These are phyloP conservation scores for Cochlearius cochlearius DNA, from an alignment of 2,113 vertebrate species.

Conservation along the genomic window DNA sequence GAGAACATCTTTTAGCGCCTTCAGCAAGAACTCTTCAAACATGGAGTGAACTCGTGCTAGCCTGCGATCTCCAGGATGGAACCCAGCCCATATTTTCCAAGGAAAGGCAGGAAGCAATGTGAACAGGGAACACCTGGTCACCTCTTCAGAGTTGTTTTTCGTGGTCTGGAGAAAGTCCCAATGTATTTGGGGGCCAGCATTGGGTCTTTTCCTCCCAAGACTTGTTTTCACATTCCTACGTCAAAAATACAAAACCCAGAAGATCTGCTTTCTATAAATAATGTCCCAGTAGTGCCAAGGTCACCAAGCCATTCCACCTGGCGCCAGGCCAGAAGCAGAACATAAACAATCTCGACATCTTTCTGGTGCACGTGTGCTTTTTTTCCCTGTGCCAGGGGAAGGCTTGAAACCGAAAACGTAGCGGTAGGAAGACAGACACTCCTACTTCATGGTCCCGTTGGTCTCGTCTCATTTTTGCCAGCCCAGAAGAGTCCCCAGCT, in stretches of 20 bases:
- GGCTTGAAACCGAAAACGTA: not conserved
- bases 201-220: not conserved
- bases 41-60: not conserved
- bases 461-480: not conserved
- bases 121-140: not conserved
- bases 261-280: conserved; percentile 37
- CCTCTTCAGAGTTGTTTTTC: not conserved
- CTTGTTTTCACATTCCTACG: not conserved
- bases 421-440: not conserved
- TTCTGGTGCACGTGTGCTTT: not conserved
- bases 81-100: not conserved
- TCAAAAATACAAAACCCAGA: conserved; percentile 43
- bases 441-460: not conserved
- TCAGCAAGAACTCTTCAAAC: not conserved
- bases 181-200: not conserved
- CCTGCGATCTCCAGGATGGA: not conserved
- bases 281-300: conserved; percentile 5
- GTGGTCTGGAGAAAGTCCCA: not conserved
- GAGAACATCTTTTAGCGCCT: not conserved
- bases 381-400: not conserved
- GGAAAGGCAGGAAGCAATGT: not conserved
- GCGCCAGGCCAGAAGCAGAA: not conserved
- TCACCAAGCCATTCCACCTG: not conserved
- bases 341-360: conserved; percentile 22
- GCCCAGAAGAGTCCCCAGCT: not conserved